Conservation (phyloP, 2,888 invertebrate species). For the Drosophila nr. fundita region DNA sequence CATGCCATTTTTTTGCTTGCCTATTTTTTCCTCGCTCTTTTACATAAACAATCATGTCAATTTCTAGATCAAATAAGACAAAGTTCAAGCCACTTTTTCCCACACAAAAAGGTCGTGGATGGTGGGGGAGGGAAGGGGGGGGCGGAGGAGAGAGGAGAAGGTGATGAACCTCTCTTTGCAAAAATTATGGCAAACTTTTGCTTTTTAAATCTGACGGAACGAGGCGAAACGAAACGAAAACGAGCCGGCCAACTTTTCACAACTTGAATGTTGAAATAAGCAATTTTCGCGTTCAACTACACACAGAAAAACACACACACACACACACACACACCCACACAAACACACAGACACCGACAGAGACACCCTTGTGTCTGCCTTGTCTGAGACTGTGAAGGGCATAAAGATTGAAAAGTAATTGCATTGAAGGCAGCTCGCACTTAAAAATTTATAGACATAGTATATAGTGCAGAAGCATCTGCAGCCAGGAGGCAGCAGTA, state of each 20-base stretch:
- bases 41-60: conserved; percentile 78
- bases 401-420: conserved; percentile 80
- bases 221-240: conserved; percentile 53
- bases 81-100: conserved; percentile 56
- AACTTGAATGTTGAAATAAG: conserved; percentile 79
- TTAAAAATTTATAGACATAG: conserved; percentile 77
- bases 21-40: conserved; percentile 15
- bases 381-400: conserved; percentile 28
- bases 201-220: conserved; percentile 60
- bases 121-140: not conserved
- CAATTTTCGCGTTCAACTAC: conserved; percentile 71
- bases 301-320: conserved; percentile 21
- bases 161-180: conserved; percentile 62
- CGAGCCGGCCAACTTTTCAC: conserved; percentile 60
- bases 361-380: conserved; percentile 12
- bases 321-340: conserved; percentile 21
- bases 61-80: conserved; percentile 76
- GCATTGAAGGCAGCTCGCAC: conserved; percentile 78
- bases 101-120: conserved; percentile 45
- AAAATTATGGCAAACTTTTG: conserved; percentile 73
- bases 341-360: conserved; percentile 10
- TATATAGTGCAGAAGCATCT: conserved; percentile 57
- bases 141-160: conserved; percentile 41
- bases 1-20: conserved; percentile 15
- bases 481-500: conserved; percentile 33